Percentiles rank a stretch among this genome's conserved stretches.
These are phyloP conservation scores for Hydrochoerus hydrochaeris DNA, from an alignment of 2,113 vertebrate species.

Conservation along the genomic window DNA sequence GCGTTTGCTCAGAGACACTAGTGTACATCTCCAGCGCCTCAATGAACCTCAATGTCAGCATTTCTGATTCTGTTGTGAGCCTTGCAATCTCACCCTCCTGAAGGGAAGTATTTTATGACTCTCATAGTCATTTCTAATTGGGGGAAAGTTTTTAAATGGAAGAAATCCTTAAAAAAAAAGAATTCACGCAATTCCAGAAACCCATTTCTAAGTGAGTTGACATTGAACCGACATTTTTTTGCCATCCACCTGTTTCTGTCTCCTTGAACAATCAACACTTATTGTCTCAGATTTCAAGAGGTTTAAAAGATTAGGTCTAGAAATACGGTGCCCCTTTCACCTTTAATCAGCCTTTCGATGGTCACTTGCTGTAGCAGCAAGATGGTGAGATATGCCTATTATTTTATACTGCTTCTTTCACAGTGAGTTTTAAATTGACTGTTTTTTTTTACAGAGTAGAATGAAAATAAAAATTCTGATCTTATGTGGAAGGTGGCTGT, in stretches of 20 bases:
- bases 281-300: slow-evolving; percentile 52
- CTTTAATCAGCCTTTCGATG: slow-evolving; percentile 61
- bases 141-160: neutral
- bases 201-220: slow-evolving; percentile 38
- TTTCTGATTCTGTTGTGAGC: neutral
- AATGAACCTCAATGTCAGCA: neutral
- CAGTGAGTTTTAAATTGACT: neutral
- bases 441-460: neutral
- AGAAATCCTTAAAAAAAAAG: neutral
- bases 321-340: slow-evolving; percentile 21
- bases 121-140: neutral
- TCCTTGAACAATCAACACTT: slow-evolving; percentile 52
- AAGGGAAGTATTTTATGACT: neutral
- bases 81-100: neutral
- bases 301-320: slow-evolving; percentile 25
- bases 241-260: neutral
- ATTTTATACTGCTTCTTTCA: neutral
- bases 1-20: neutral
- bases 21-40: neutral
- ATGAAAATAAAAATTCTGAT: neutral
- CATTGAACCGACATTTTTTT: neutral
- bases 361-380: slow-evolving; percentile 17
- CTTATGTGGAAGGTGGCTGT: neutral
- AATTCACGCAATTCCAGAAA: neutral
- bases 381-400: neutral